Percentiles rank a stretch among this genome's conserved stretches.
Conservation (phyloP, 2,888 invertebrate species). For the Chrysolina americana region DNA sequence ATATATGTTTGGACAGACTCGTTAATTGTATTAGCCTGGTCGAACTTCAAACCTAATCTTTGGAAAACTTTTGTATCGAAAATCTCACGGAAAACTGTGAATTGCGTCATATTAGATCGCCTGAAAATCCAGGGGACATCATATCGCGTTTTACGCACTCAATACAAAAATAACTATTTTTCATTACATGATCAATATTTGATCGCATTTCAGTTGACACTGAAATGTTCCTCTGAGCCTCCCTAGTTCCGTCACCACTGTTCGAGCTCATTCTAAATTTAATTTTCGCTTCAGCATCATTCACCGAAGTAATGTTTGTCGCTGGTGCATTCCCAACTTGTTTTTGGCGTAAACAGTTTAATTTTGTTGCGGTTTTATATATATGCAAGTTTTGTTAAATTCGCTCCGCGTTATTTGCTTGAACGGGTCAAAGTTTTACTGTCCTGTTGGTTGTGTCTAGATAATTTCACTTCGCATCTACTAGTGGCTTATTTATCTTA, state of each 20-base stretch:
- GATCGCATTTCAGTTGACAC: too few species aligned
- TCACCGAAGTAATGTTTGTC: conserved; percentile 25
- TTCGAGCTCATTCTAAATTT: conserved; percentile 37
- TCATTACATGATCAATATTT: too few species aligned
- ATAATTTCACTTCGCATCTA: not conserved
- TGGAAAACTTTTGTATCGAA: too few species aligned
- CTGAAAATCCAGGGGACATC: too few species aligned
- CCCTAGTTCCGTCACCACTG: not conserved
- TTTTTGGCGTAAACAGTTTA: conserved; percentile 9
- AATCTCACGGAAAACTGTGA: too few species aligned
- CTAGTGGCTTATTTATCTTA: conserved; percentile 14
- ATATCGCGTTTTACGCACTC: too few species aligned
- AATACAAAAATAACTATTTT: too few species aligned
- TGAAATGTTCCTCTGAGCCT: too few species aligned
- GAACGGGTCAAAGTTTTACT: not conserved
- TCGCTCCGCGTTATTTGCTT: not conserved
- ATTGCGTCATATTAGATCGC: too few species aligned
- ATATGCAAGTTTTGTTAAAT: conserved; percentile 6
- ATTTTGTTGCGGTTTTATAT: conserved; percentile 26
- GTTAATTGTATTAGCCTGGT: too few species aligned
- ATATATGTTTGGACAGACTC: too few species aligned
- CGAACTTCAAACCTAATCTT: too few species aligned
- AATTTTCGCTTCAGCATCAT: conserved; percentile 41
- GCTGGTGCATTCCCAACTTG: conserved; percentile 20
- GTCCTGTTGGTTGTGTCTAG: not conserved